Percentiles rank a stretch among this genome's conserved stretches.
phyloP scores from a whole-genome alignment of 1,140 invertebrate genomes.

The Maniola jurtina region DNA sequence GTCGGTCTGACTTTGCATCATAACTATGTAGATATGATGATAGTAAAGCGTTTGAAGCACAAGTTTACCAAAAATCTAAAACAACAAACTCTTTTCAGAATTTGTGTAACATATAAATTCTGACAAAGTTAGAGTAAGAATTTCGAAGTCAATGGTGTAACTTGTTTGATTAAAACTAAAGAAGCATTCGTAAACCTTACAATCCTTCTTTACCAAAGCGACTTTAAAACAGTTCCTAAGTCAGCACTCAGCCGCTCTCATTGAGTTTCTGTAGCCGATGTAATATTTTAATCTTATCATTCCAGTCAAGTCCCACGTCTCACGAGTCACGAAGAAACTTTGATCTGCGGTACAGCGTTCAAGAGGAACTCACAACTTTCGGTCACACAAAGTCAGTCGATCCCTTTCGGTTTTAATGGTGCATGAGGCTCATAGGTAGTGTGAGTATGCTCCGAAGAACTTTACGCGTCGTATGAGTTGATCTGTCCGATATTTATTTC shows the following conservation, averaged over 20 bases:
- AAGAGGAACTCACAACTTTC: not conserved
- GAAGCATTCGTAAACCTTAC: not conserved
- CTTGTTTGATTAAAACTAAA: too few species aligned
- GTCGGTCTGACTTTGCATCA: too few species aligned
- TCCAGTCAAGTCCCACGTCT: slow-evolving; percentile 1
- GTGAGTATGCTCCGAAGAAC: not conserved
- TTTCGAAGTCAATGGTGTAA: not conserved
- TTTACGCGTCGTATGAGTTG: not conserved
- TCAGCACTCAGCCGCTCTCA: not conserved
- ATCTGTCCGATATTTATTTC: not conserved
- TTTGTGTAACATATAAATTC: too few species aligned
- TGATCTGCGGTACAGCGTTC: slow-evolving; percentile 2
- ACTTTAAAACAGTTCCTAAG: slow-evolving; percentile 7
- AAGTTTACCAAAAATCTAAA: too few species aligned
- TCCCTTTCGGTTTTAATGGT: not conserved
- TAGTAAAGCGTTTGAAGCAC: too few species aligned
- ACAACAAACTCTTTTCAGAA: too few species aligned
- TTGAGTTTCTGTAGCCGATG: slow-evolving; percentile 1
- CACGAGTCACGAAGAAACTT: not conserved
- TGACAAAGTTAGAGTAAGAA: too few species aligned
- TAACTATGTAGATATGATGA: too few species aligned
- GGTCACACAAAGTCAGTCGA: not conserved
- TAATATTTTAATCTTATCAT: slow-evolving; percentile 10
- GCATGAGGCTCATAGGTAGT: not conserved
- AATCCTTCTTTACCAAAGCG: not conserved